Evolutionary conservation across 1,140 invertebrate species (phyloP).

Genomic region (Drosophila ficusphila): DNA sequence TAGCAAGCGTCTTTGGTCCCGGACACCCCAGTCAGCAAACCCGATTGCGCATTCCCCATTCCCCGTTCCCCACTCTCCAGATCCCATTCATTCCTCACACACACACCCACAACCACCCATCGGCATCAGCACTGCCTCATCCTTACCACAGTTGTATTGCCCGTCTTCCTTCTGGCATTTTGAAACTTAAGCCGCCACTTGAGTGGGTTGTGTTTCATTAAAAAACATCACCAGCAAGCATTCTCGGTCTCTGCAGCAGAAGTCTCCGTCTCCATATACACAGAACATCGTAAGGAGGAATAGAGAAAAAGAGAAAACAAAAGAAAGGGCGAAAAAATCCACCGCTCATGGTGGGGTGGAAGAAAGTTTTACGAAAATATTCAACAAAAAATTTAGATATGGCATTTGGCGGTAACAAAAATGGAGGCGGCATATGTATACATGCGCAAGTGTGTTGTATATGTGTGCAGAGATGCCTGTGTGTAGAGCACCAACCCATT

Average conservation of each 20-base stretch:
- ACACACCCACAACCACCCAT: neutral
- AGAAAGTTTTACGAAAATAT: conserved; percentile 73
- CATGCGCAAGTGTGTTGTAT: conserved; percentile 19
- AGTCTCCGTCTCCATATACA: conserved; percentile 2
- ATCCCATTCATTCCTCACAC: neutral
- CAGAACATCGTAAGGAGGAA: conserved; percentile 12
- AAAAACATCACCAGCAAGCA: conserved; percentile 50
- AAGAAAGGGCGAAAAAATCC: conserved; percentile 46
- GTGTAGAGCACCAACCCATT: conserved; percentile 44
- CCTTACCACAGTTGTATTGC: conserved; percentile 27
- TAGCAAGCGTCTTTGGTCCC: conserved; percentile 1
- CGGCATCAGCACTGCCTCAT: neutral
- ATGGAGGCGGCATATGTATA: conserved; percentile 13
- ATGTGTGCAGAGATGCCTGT: conserved; percentile 52
- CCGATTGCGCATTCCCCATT: conserved; percentile 5
- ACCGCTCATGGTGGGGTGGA: conserved; percentile 52
- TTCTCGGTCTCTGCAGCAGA: conserved; percentile 4
- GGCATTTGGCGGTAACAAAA: conserved; percentile 57
- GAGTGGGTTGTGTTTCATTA: conserved; percentile 77
- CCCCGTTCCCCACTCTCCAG: neutral
- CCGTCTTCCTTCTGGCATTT: conserved; percentile 68
- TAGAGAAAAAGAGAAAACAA: conserved; percentile 4
- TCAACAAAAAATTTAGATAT: conserved; percentile 60
- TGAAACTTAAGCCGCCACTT: conserved; percentile 73
- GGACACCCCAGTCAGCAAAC: neutral